Base-by-base conservation (phyloP, 2,888 invertebrate genomes). In the Tinea trinotella region DNA sequence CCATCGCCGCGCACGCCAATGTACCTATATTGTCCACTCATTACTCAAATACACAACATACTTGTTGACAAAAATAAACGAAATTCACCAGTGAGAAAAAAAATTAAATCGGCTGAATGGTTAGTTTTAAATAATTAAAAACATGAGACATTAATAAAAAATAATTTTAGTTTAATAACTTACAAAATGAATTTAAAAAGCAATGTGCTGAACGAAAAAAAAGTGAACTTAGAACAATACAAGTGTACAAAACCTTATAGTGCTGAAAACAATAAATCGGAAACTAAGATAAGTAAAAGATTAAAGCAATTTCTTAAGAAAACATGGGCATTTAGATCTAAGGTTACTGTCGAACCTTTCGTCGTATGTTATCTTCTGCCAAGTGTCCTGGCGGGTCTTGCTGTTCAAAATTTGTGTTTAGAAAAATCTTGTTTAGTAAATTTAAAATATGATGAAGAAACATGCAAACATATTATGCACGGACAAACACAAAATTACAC, bases 331-430 rank as follows among this genome's bases (percentile, higher is more conserved):
- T 68, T 81, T 58, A 72, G 75, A 66, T 70, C 79, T 9, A 79
- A 81, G 68, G 62, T 85, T 30, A 91, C 91, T n/a, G 90, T 91
- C 19, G 91, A 91, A 69, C 91, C 91, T 4, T 89, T 91, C 61
- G 78, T 91, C 53, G 81, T 90, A 54, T 90, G 90, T 64, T 91
- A 91, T 64, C 78, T 91, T 49, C 74, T 91, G 64, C 91, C 91
- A 49, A 89, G 89, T 70, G 89, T 90, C 1, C 74, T 90, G 12
- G 92, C 93, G 0, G 90, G 91, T 22, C 70, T 89, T 44, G 89
- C 89, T 5, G 78, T 89, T 22, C 79, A 83, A 59, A 88, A 87
- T 64, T 65, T 90, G 58, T 86, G 88, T 61, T 76, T 88, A 63
- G 89, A 89, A 62, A 89, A 89, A 71, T 79, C 88, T 64, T 89